These are phyloP conservation scores for Brachionus plicatilis DNA, from an alignment of 1,140 invertebrate species.

Conservation along the genomic window DNA sequence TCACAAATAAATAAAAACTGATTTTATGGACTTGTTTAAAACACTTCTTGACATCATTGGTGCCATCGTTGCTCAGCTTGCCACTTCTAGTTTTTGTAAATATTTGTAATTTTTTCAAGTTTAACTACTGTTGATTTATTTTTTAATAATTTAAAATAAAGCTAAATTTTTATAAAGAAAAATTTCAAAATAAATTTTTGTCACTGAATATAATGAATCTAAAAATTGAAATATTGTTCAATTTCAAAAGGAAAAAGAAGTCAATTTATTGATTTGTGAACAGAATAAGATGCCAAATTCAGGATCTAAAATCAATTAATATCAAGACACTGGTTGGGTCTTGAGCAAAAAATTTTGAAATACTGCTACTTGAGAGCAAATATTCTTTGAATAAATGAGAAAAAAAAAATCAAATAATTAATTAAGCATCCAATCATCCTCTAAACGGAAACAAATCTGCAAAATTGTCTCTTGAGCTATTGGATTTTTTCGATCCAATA, in stretches of 20 bases:
- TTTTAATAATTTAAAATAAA: neutral
- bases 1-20: no score
- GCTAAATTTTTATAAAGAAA: no score
- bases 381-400: neutral
- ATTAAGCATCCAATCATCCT: neutral
- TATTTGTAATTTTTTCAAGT: no score
- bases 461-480: neutral
- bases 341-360: neutral
- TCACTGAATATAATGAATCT: neutral
- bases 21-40: no score
- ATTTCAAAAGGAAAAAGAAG: neutral
- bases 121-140: no score
- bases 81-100: no score
- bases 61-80: no score
- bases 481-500: neutral
- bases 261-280: constrained; percentile 14
- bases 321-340: constrained; percentile 24
- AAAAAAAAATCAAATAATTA: neutral
- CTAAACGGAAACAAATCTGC: neutral
- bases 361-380: neutral
- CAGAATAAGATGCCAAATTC: neutral
- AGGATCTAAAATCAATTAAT: constrained; percentile 22
- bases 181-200: neutral
- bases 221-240: neutral
- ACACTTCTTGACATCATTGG: no score